These are phyloP conservation scores for Hemibagrus guttatus DNA, from an alignment of 2,797 vertebrate species.

Conservation along the genomic window DNA sequence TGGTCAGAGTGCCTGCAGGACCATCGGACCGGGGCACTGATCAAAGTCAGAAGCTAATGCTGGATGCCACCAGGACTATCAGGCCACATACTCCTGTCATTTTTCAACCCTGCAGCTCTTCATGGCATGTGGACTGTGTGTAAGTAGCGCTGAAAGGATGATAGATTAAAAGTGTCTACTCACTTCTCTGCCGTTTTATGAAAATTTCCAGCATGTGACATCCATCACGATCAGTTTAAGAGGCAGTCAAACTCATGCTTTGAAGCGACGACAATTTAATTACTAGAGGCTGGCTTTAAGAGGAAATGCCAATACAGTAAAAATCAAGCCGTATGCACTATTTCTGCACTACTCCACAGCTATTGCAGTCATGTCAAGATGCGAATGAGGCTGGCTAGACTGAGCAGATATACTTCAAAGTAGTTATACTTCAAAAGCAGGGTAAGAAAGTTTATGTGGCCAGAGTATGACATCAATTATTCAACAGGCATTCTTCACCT, in stretches of 20 bases:
- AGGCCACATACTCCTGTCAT: conserved; percentile 60
- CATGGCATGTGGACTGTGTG: conserved; percentile 48
- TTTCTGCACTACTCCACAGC: conserved; percentile 30
- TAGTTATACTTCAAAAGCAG: not conserved
- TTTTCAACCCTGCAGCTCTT: conserved; percentile 65
- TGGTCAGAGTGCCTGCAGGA: conserved; percentile 35
- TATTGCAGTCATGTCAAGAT: not conserved
- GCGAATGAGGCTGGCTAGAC: not conserved
- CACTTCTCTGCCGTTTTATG: conserved; percentile 44
- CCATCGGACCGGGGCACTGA: conserved; percentile 62
- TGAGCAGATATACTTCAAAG: not conserved
- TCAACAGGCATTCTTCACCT: conserved; percentile 10
- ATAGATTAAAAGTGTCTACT: conserved; percentile 53
- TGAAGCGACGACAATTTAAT: conserved; percentile 64
- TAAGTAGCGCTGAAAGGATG: conserved; percentile 55
- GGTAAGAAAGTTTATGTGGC: conserved; percentile 11
- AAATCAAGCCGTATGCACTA: conserved; percentile 53
- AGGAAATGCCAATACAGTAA: conserved; percentile 50
- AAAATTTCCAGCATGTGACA: conserved; percentile 47
- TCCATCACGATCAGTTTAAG: conserved; percentile 54
- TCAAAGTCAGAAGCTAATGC: conserved; percentile 64
- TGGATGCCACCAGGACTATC: conserved; percentile 62
- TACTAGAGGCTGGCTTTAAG: conserved; percentile 57
- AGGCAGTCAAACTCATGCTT: conserved; percentile 55
- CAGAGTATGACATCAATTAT: not conserved